Base-by-base conservation (phyloP, 2,888 invertebrate genomes). In the Germaria angustata region DNA sequence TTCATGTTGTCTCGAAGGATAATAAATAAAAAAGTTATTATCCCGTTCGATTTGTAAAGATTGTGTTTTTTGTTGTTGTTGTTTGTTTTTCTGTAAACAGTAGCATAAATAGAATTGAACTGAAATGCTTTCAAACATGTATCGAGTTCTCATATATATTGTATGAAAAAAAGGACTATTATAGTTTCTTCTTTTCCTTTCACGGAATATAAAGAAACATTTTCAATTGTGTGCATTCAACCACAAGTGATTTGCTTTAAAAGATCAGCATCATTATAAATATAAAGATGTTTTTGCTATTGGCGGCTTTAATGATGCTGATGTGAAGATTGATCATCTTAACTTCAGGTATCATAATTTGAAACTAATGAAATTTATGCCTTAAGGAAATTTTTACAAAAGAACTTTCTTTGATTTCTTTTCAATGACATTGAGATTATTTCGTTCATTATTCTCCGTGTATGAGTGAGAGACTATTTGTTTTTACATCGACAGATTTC, bases 211-310 rank as follows among this genome's bases (percentile, higher is more conserved):
- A 55, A 24, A 49, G 22, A 51, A 79, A 81, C 66, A 69, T 80
- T 84, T 83, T 36, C 68, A 84, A 83, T 84, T 65, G 84, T 84
- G 85, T 84, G 83, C 80, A 81, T 84, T 84, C 85, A 84, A 86
- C 85, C 85, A 68, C 85, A 85, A 81, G 24, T 80, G 17, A 59
- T 84, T 82, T 76, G 39, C 53, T 65, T 72, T 77, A 49, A 71
- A 55, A 63, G 61, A 59, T 76, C 51, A 20, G 17, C 32, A 53
- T 69, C 61, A 34, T 59, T 59, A 51, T 41, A 20, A 32, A 20
- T 36, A 53, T 49, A 22, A 55, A 41, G 15, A 32, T 59, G 32
- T 66, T 39, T 15, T n/a, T 53, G 11, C 36, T 36, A 11, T 34
- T 57, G 68, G 32, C 32, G 68, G 39, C 20, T 49, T 15, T 20